These are phyloP conservation scores for Graphium colonna DNA, from an alignment of 2,888 invertebrate genomes.

Conservation along the genomic window DNA sequence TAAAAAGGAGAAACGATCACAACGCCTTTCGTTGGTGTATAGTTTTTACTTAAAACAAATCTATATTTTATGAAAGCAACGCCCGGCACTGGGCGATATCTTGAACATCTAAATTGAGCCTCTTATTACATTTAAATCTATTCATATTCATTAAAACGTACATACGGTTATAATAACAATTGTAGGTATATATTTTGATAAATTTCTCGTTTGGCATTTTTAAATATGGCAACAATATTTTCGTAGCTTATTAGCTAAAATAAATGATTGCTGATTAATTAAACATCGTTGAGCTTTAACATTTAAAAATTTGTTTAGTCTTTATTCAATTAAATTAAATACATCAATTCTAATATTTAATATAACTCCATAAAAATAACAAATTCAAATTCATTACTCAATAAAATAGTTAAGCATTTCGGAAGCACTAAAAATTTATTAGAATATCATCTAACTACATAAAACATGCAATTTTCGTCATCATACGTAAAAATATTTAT, in stretches of 20 bases:
- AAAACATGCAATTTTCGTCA: too few species aligned
- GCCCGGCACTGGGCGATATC: neutral
- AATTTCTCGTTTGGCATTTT: slow-evolving; percentile 11
- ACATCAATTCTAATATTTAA: neutral
- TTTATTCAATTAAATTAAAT: too few species aligned
- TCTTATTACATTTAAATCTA: slow-evolving; percentile 1
- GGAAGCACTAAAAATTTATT: too few species aligned
- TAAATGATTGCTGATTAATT: neutral
- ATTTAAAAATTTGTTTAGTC: too few species aligned
- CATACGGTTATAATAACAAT: neutral
- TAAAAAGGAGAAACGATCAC: slow-evolving; percentile 1
- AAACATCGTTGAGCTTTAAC: neutral
- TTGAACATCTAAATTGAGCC: slow-evolving; percentile 2
- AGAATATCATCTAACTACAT: too few species aligned
- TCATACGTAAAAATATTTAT: too few species aligned
- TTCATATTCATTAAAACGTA: neutral
- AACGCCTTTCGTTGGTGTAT: neutral
- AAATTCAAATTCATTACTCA: neutral
- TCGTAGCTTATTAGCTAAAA: neutral
- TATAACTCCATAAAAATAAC: neutral
- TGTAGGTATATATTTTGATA: neutral
- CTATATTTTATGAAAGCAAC: neutral
- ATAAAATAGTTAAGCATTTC: too few species aligned
- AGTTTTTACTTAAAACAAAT: neutral
- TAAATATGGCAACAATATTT: slow-evolving; percentile 4